phyloP scores from a whole-genome alignment of 1,140 invertebrate species.

The Drosophila arawakana region DNA sequence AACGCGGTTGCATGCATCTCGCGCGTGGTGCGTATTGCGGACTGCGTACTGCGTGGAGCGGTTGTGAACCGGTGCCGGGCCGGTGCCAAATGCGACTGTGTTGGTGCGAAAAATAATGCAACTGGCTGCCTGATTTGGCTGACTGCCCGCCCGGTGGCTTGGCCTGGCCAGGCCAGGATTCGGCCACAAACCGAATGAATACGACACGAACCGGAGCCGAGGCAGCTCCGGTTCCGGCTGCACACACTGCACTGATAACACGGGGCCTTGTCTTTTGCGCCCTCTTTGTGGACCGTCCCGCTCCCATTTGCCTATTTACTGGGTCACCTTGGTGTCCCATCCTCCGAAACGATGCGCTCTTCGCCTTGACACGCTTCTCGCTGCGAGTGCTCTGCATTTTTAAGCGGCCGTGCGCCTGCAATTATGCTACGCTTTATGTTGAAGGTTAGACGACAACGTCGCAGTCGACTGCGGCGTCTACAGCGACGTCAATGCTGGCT shows the following conservation, averaged over 20 bases:
- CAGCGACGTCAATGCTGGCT: slow-evolving; percentile 14
- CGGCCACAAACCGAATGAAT: slow-evolving; percentile 56
- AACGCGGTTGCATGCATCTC: slow-evolving; percentile 67
- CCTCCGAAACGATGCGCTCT: slow-evolving; percentile 29
- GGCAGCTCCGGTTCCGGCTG: slow-evolving; percentile 51
- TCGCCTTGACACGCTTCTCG: slow-evolving; percentile 74
- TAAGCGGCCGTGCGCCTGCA: slow-evolving; percentile 60
- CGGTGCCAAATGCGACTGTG: slow-evolving; percentile 81
- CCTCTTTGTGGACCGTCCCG: neutral
- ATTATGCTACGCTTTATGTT: slow-evolving; percentile 77
- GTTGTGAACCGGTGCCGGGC: slow-evolving; percentile 79
- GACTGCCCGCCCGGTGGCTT: slow-evolving; percentile 11
- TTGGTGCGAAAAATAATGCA: slow-evolving; percentile 77
- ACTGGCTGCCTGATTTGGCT: slow-evolving; percentile 61
- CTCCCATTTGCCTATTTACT: slow-evolving; percentile 60
- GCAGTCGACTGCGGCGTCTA: slow-evolving; percentile 19
- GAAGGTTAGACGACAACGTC: slow-evolving; percentile 65
- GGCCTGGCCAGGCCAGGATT: slow-evolving; percentile 13
- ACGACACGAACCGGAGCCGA: slow-evolving; percentile 44
- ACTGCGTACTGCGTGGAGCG: slow-evolving; percentile 3
- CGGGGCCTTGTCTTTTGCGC: slow-evolving; percentile 46
- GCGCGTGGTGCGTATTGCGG: neutral
- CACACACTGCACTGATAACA: slow-evolving; percentile 66
- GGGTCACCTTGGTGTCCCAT: slow-evolving; percentile 64
- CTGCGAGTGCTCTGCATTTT: slow-evolving; percentile 40